Percentiles rank a stretch among this genome's conserved stretches.
Conservation (phyloP, 2,888 invertebrate genomes). For the Cheilosia soror region DNA sequence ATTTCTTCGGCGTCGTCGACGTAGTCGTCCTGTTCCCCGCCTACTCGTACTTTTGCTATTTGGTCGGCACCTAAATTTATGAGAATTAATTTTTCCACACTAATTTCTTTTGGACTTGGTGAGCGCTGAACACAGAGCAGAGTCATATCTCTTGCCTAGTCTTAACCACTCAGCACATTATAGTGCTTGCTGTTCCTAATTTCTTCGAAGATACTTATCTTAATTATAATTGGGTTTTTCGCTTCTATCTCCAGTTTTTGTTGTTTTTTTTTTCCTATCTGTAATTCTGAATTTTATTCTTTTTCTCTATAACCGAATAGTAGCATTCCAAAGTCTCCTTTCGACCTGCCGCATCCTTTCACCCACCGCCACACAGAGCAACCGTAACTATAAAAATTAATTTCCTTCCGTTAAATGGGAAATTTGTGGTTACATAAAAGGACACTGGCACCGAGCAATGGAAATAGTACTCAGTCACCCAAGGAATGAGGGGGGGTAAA, state of each 20-base stretch:
- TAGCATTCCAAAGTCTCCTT: constrained; percentile 33
- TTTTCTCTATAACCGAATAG: background rate
- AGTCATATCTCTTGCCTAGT: constrained; percentile 68
- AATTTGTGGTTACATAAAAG: constrained; percentile 73
- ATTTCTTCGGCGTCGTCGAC: constrained; percentile 10
- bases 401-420: constrained; percentile 73
- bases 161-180: constrained; percentile 76
- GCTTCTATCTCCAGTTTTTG: constrained; percentile 57
- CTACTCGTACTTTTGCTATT: constrained; percentile 2
- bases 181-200: constrained; percentile 74
- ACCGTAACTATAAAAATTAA: constrained; percentile 75
- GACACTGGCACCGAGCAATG: constrained; percentile 68
- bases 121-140: constrained; percentile 4
- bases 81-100: constrained; percentile 70
- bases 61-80: constrained; percentile 55
- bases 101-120: constrained; percentile 64
- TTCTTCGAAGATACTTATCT: constrained; percentile 75
- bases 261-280: constrained; percentile 46
- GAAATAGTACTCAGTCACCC: constrained; percentile 59
- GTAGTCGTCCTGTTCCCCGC: background rate
- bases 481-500: constrained; percentile 17
- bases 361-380: constrained; percentile 29
- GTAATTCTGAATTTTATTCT: constrained; percentile 61
- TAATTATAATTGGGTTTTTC: constrained; percentile 75
- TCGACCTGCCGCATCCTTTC: constrained; percentile 54